phyloP scores from a whole-genome alignment of 2,888 invertebrate genomes.

The Ormia ochracea region DNA sequence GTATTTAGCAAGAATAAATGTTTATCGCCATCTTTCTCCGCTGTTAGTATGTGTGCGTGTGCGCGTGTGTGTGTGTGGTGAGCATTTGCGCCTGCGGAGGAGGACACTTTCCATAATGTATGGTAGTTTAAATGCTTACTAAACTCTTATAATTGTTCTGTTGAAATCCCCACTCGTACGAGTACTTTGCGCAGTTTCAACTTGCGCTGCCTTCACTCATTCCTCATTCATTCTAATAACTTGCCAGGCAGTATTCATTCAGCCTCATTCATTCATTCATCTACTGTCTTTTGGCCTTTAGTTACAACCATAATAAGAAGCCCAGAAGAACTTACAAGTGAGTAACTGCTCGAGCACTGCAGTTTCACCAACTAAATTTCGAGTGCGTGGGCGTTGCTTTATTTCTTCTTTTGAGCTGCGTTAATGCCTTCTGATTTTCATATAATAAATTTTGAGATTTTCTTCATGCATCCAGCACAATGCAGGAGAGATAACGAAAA shows the following conservation, averaged over 20 bases:
- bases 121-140: slow-evolving; percentile 58
- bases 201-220: background rate
- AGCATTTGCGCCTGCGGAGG: slow-evolving; percentile 35
- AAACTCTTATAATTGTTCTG: slow-evolving; percentile 60
- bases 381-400: slow-evolving; percentile 9
- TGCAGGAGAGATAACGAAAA: slow-evolving; percentile 25
- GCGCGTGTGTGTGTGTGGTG: slow-evolving; percentile 2
- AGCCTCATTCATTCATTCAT: slow-evolving; percentile 15
- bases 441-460: slow-evolving; percentile 52
- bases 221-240: slow-evolving; percentile 19
- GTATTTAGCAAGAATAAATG: slow-evolving; percentile 27
- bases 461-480: slow-evolving; percentile 53
- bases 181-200: slow-evolving; percentile 1
- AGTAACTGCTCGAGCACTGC: slow-evolving; percentile 29
- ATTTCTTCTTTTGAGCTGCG: slow-evolving; percentile 13
- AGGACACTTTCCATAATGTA: slow-evolving; percentile 51
- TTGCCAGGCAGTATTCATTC: background rate
- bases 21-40: slow-evolving; percentile 16
- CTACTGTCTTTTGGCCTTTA: background rate
- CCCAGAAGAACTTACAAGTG: slow-evolving; percentile 3
- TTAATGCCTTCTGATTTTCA: slow-evolving; percentile 54
- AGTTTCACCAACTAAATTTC: slow-evolving; percentile 29
- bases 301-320: slow-evolving; percentile 20
- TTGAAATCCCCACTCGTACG: too few relatives aligned
- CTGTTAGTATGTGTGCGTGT: too few relatives aligned